Evolutionary conservation across 2,797 vertebrate species (phyloP).

Genomic region (Anisognathus igniventris): DNA sequence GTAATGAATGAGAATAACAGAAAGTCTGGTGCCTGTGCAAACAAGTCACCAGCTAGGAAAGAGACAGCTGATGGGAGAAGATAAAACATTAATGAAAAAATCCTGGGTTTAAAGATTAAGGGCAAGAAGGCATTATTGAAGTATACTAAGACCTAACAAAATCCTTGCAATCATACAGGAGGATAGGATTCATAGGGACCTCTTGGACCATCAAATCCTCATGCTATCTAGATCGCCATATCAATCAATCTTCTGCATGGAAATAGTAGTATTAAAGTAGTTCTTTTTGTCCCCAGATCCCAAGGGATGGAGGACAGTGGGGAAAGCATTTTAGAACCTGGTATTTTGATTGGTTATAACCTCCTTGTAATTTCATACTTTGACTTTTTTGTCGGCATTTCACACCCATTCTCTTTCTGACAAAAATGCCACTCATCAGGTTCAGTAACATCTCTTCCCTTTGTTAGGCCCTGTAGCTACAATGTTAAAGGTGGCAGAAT

Average conservation of each 20-base stretch:
- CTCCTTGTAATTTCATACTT: background rate
- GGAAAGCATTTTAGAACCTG: background rate
- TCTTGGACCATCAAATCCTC: background rate
- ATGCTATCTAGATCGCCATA: background rate
- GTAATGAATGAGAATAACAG: background rate
- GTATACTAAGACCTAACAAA: background rate
- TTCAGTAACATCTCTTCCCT: background rate
- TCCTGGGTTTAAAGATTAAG: constrained; percentile 25
- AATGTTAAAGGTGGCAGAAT: background rate
- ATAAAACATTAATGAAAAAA: constrained; percentile 25
- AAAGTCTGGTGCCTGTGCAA: background rate
- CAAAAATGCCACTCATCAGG: background rate
- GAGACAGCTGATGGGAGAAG: background rate
- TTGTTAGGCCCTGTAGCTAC: background rate
- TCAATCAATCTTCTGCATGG: background rate
- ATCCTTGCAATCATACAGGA: background rate
- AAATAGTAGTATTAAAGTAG: background rate
- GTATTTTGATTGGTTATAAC: background rate
- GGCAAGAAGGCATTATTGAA: constrained; percentile 28
- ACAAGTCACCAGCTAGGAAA: background rate
- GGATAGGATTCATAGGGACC: background rate
- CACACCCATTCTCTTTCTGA: background rate
- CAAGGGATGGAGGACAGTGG: background rate
- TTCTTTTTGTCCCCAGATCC: background rate
- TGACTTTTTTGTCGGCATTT: background rate